These are phyloP conservation scores for Rhadina sibilatrix DNA, from an alignment of 2,113 vertebrate species.

Conservation along the genomic window DNA sequence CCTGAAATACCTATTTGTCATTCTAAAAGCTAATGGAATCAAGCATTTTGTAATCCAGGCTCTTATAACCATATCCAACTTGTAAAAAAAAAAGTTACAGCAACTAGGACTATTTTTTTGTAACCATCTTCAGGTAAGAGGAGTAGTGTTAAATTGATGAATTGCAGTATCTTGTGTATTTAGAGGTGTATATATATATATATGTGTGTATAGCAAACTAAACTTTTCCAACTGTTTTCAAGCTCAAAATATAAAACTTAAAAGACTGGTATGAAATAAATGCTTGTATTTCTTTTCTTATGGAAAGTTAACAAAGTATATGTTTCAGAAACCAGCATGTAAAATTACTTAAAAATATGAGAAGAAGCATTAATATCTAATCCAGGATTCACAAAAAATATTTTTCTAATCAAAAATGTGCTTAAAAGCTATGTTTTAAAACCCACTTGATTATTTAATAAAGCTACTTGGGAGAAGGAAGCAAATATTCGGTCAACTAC, in stretches of 20 bases:
- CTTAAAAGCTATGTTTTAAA: conserved; percentile 44
- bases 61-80: conserved; percentile 21
- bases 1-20: not conserved
- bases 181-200: conserved; percentile 3
- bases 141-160: conserved; percentile 9
- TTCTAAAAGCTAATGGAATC: conserved; percentile 19
- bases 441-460: conserved; percentile 7
- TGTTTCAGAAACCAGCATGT: conserved; percentile 1
- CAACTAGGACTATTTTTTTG: conserved; percentile 25
- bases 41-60: conserved; percentile 43
- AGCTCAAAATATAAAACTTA: conserved; percentile 19
- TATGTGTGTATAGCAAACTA: conserved; percentile 24
- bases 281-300: conserved; percentile 43
- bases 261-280: conserved; percentile 40
- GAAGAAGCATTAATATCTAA: not conserved
- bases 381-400: conserved; percentile 1
- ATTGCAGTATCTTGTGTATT: conserved; percentile 41
- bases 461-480: conserved; percentile 10
- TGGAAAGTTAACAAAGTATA: not conserved
- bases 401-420: conserved; percentile 46
- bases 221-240: conserved; percentile 49
- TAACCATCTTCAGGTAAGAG: conserved; percentile 31
- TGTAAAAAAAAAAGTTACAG: not conserved
- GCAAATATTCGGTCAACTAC: not conserved
- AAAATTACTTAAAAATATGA: not conserved